These are phyloP conservation scores for Rostratula benghalensis DNA, from an alignment of 2,113 vertebrate genomes.

Conservation along the genomic window DNA sequence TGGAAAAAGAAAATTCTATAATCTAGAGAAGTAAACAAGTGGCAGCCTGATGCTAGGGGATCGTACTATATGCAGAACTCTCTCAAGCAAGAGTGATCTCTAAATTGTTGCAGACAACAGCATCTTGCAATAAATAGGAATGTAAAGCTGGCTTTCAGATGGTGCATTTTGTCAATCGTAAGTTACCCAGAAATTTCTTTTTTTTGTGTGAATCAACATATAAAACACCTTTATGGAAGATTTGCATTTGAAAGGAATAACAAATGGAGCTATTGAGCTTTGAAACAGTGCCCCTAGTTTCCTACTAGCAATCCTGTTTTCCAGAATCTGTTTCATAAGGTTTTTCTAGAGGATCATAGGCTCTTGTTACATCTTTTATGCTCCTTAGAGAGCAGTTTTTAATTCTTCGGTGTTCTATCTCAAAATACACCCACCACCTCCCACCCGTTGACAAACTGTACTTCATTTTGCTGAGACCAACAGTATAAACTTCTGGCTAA, in stretches of 20 bases:
- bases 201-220: background rate
- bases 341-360: background rate
- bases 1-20: background rate
- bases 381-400: background rate
- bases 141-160: background rate
- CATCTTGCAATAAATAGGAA: background rate
- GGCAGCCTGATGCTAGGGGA: background rate
- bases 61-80: background rate
- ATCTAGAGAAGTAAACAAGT: background rate
- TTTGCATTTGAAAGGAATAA: background rate
- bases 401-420: background rate
- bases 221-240: background rate
- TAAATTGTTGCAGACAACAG: background rate
- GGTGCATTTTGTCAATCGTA: background rate
- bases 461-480: constrained; percentile 19
- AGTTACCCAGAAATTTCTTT: background rate
- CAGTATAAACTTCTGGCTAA: background rate
- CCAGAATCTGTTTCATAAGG: background rate
- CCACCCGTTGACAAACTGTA: background rate
- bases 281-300: background rate
- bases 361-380: background rate
- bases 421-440: background rate
- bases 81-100: background rate
- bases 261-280: background rate
- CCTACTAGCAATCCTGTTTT: background rate